Evolutionary conservation across 2,888 invertebrate species (phyloP).

Genomic region (Drosophila ezoana): DNA sequence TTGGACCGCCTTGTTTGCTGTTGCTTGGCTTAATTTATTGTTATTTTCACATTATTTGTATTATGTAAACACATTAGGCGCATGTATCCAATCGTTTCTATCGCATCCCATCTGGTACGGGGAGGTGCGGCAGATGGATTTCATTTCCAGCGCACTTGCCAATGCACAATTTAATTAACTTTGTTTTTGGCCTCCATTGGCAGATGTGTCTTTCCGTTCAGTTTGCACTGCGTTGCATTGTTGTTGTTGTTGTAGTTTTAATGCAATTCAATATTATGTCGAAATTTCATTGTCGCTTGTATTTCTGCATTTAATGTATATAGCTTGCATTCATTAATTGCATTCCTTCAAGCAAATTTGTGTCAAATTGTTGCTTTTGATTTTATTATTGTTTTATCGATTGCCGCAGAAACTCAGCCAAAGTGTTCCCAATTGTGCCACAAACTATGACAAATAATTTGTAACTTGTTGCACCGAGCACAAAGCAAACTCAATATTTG

Average conservation of each 20-base stretch:
- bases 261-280: slow-evolving; percentile 50
- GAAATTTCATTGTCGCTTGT: slow-evolving; percentile 53
- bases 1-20: slow-evolving; percentile 41
- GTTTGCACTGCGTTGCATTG: slow-evolving; percentile 8
- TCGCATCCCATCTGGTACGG: slow-evolving; percentile 23
- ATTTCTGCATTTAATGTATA: slow-evolving; percentile 22
- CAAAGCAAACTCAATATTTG: slow-evolving; percentile 28
- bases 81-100: slow-evolving; percentile 26
- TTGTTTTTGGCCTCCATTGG: slow-evolving; percentile 49
- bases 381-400: slow-evolving; percentile 57
- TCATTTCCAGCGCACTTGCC: slow-evolving; percentile 54
- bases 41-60: slow-evolving; percentile 71
- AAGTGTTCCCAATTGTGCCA: slow-evolving; percentile 29
- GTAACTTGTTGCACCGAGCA: slow-evolving; percentile 44
- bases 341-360: slow-evolving; percentile 50
- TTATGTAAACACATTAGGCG: slow-evolving; percentile 72
- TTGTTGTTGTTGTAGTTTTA: slow-evolving; percentile 18
- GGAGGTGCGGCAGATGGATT: slow-evolving; percentile 50
- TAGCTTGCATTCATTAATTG: slow-evolving; percentile 50
- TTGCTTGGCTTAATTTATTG: slow-evolving; percentile 69
- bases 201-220: slow-evolving; percentile 37
- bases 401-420: slow-evolving; percentile 27
- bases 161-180: slow-evolving; percentile 73
- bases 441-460: slow-evolving; percentile 35
- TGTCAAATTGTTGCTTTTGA: slow-evolving; percentile 62